A percentile compares a stretch with the other conserved stretches of the same genome.
Evolutionary conservation across 2,888 invertebrate species (phyloP).

Genomic region (Celastrina argiolus): DNA sequence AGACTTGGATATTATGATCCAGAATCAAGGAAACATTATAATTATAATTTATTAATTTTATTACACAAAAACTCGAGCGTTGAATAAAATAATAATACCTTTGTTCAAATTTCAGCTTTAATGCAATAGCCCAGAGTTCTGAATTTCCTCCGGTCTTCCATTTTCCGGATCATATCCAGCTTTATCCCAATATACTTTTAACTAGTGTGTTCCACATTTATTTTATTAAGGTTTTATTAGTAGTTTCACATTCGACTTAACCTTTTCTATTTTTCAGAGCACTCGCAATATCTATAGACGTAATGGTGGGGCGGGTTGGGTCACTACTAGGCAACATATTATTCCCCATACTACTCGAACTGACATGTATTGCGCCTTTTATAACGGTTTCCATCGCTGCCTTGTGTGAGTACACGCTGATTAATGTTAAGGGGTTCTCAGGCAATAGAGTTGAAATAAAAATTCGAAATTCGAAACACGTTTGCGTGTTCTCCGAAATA

Average conservation of each 20-base stretch:
- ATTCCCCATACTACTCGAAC: neutral
- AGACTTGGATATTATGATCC: too few species aligned
- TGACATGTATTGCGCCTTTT: neutral
- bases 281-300: constrained; percentile 2
- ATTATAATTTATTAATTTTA: too few species aligned
- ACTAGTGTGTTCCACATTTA: neutral
- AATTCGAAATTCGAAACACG: too few species aligned
- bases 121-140: too few species aligned
- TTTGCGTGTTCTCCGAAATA: too few species aligned
- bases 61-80: too few species aligned
- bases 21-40: too few species aligned
- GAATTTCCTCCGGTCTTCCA: too few species aligned
- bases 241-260: neutral
- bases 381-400: neutral
- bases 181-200: neutral
- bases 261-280: constrained; percentile 8
- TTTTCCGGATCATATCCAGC: neutral
- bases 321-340: neutral
- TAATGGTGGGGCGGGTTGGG: neutral
- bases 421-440: too few species aligned
- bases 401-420: neutral
- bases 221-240: neutral
- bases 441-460: too few species aligned
- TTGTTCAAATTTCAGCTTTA: too few species aligned
- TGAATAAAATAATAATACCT: too few species aligned